Evolutionary conservation across 2,797 vertebrate genomes (phyloP), one percentile per base, ranked within the genome.

Genomic region (Propithecus deckenii): DNA sequence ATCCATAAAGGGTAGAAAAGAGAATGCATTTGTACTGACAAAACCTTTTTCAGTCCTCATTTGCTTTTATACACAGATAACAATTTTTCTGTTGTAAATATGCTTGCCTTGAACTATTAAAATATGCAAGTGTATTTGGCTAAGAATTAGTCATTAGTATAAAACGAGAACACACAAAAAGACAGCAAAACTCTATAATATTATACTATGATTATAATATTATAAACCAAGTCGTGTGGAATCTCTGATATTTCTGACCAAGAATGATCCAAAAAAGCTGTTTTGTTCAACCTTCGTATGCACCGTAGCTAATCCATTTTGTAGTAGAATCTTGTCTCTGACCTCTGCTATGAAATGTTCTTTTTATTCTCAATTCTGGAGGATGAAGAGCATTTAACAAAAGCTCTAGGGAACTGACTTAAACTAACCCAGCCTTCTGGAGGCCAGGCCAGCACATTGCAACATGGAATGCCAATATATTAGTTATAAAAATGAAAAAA

Each of bases 61-160:
- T 52, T 85, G 71, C 84, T 7, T n/a, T 8, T 35, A 25, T n/a
- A 67, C 63, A 67, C 17, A 86, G 57, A 74, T 46, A 59, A 75
- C 17, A 28, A 59, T 59, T 59, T 78, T 71, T 63, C 93, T 57
- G 32, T 50, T 59, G 52, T 57, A 83, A 75, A 88, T 78, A 55
- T 35, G 52, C n/a, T 32, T 79, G 30, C n/a, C 74, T 71, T 80
- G 76, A 83, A 83, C 80, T 87, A 10, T 71, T 61, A 74, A 86
- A 94, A 94, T 80, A 86, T 18, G 28, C 35, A 43, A 32, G 32
- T 25, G 32, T 61, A 30, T 78, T 78, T 78, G 50, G 55, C 67
- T 74, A 48, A 86, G 50, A 94, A 52, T 81, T 55, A 67, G 63
- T 59, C 84, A 23, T 74, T 43, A 38, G 38, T 75, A 12, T 46